These are phyloP conservation scores for Megaptera novaeangliae DNA, from an alignment of 2,113 vertebrate species.

Conservation along the genomic window DNA sequence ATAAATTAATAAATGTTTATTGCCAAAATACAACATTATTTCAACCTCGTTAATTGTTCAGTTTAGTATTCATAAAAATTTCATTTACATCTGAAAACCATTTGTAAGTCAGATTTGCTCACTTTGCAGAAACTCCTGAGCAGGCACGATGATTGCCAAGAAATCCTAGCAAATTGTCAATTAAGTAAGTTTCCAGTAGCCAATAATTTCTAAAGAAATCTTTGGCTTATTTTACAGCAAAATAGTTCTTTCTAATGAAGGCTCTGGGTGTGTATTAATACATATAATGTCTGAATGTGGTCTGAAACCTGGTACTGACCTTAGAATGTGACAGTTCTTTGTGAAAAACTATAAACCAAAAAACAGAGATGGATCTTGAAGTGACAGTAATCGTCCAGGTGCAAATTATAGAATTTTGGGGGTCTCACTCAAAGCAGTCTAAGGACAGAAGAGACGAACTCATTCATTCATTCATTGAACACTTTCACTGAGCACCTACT, in stretches of 20 bases:
- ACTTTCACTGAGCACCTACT: not conserved
- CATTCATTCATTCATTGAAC: not conserved
- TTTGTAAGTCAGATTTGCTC: not conserved
- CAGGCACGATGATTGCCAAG: not conserved
- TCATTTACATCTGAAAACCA: constrained; percentile 6
- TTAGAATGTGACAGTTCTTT: not conserved
- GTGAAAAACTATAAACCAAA: not conserved
- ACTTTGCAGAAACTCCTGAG: constrained; percentile 34
- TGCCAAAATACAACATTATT: constrained; percentile 14
- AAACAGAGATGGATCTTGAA: not conserved
- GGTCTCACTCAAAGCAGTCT: not conserved
- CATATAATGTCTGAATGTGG: not conserved
- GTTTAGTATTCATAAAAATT: constrained; percentile 24
- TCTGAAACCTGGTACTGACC: not conserved
- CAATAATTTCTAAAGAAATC: not conserved
- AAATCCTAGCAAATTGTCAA: not conserved
- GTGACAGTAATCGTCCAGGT: not conserved
- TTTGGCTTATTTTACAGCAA: not conserved
- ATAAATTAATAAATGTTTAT: not conserved
- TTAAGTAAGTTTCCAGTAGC: not conserved
- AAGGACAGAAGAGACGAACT: not conserved
- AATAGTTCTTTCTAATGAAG: not conserved
- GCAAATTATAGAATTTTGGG: not conserved
- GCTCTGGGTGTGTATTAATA: not conserved
- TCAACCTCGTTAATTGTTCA: not conserved